phyloP scores from a whole-genome alignment of 2,797 vertebrate genomes.

The Eulemur mongoz region DNA sequence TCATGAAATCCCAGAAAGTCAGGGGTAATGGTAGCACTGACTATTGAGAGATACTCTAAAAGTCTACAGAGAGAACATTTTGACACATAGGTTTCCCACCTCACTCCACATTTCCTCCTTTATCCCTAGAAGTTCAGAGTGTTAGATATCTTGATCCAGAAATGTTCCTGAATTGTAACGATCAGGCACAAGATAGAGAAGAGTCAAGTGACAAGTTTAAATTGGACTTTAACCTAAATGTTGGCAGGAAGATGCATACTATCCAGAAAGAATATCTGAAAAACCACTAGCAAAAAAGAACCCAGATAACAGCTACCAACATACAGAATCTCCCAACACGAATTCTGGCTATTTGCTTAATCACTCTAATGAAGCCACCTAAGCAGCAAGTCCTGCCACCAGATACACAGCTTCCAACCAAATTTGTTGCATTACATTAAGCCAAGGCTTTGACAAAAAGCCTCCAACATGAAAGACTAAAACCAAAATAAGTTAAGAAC shows the following conservation, averaged over 20 bases:
- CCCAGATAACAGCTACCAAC: neutral
- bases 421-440: neutral
- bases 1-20: neutral
- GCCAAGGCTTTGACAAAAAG: neutral
- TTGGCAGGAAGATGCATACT: neutral
- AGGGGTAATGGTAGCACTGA: neutral
- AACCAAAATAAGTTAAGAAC: neutral
- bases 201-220: neutral
- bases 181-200: neutral
- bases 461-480: neutral
- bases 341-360: neutral
- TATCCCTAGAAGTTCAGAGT: neutral
- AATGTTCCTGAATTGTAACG: neutral
- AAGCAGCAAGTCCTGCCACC: neutral
- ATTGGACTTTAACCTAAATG: neutral
- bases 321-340: neutral
- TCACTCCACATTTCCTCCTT: neutral
- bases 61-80: neutral
- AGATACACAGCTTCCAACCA: neutral
- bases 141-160: neutral
- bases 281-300: neutral
- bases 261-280: neutral
- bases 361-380: neutral
- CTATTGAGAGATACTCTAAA: neutral
- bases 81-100: neutral